Percentiles rank a stretch among this genome's conserved stretches.
Conservation (phyloP, 2,888 invertebrate genomes). For the Meta bourneti region DNA sequence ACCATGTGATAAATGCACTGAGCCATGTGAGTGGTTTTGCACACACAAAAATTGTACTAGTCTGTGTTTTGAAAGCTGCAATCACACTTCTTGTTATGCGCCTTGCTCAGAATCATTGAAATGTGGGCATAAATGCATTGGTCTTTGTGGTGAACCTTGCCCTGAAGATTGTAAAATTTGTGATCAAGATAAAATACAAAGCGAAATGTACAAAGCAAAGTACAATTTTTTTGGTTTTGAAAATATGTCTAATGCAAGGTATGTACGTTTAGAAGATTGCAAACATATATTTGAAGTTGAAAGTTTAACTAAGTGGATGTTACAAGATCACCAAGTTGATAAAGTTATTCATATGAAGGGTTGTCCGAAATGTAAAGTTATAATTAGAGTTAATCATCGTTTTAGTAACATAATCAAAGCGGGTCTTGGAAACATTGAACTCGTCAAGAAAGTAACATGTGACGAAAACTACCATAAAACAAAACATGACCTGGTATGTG, state of each 20-base stretch:
- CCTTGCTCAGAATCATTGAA: slow-evolving; percentile 83
- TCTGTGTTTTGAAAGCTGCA: slow-evolving; percentile 81
- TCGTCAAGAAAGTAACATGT: slow-evolving; percentile 79
- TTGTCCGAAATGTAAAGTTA: too few species aligned
- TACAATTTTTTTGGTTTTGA: slow-evolving; percentile 79
- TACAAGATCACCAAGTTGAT: too few species aligned
- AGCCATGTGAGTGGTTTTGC: slow-evolving; percentile 80
- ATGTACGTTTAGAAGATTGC: slow-evolving; percentile 80
- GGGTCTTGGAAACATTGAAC: slow-evolving; percentile 80
- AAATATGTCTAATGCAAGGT: slow-evolving; percentile 78
- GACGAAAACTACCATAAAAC: slow-evolving; percentile 75
- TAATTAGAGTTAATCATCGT: slow-evolving; percentile 81
- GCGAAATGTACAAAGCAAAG: too few species aligned
- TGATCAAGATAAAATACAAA: slow-evolving; percentile 80
- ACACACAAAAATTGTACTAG: slow-evolving; percentile 79
- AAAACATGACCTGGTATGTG: background rate
- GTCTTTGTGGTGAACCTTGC: slow-evolving; percentile 88
- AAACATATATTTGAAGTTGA: slow-evolving; percentile 80
- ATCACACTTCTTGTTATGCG: slow-evolving; percentile 79
- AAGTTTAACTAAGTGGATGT: too few species aligned
- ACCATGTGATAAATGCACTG: slow-evolving; percentile 80
- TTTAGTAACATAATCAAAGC: slow-evolving; percentile 83
- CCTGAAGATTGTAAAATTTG: slow-evolving; percentile 85
- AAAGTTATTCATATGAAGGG: too few species aligned
- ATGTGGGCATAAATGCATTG: too few species aligned